Conservation (phyloP, 2,113 vertebrate species). For the Syngnathoides biaculeatus region DNA sequence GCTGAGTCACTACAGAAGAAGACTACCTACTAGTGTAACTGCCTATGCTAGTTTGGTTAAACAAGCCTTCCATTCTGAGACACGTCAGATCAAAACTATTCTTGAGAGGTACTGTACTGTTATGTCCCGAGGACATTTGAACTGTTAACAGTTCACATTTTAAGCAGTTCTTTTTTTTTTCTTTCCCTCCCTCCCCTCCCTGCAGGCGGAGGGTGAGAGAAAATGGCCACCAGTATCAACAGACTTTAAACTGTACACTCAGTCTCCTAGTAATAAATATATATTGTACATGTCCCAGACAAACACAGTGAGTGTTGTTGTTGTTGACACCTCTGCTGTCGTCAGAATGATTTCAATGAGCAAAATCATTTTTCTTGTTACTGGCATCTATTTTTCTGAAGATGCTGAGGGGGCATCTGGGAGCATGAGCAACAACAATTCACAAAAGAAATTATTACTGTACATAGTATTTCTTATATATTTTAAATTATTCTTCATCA, state of each 20-base stretch:
- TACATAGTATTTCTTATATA: conserved; percentile 83
- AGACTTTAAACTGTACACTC: conserved; percentile 67
- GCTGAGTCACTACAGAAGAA: conserved; percentile 74
- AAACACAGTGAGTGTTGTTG: conserved; percentile 43
- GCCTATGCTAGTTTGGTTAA: conserved; percentile 68
- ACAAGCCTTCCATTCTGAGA: conserved; percentile 60
- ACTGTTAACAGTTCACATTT: conserved; percentile 69
- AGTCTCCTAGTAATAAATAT: conserved; percentile 72
- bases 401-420: conserved; percentile 45
- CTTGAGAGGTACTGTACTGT: conserved; percentile 62
- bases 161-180: conserved; percentile 55
- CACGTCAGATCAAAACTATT: conserved; percentile 61
- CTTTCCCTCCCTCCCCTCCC: conserved; percentile 18
- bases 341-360: conserved; percentile 52
- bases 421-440: conserved; percentile 71
- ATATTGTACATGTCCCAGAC: conserved; percentile 64
- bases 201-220: conserved; percentile 52
- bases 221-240: conserved; percentile 64
- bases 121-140: conserved; percentile 72
- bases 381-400: conserved; percentile 62
- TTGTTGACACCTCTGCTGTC: conserved; percentile 54
- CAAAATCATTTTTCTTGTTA: conserved; percentile 48
- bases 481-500: conserved; percentile 81
- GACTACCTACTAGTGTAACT: conserved; percentile 60
- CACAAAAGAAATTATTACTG: conserved; percentile 76